Base-by-base conservation (phyloP, 2,888 invertebrate genomes). In the Phania funesta region DNA sequence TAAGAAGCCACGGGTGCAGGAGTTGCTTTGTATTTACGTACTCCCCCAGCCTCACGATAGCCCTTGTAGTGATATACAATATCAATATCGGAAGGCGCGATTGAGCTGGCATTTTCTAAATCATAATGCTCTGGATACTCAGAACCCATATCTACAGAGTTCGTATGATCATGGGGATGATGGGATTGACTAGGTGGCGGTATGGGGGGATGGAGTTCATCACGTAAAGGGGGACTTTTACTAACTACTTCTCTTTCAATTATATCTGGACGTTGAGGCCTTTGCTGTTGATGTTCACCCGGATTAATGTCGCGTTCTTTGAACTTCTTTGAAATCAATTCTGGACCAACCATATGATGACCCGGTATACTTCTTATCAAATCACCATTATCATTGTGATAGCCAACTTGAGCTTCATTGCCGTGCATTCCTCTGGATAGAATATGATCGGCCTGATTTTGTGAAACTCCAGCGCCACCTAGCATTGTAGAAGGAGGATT, bases 51-150 rank as follows among this genome's bases (percentile, higher is more conserved):
- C 91, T 98, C 97, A 26, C 98, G 93, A 90, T 97, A 98, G 11
- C 96, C 97, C 92, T 98, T 98, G 89, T 99, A 99, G 90, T 99
- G 98, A 87, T 97, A 97, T 11, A 98, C 97, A 83, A 99, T 97
- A 89, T 99, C 98, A 84, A 98, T 98, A 89, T 99, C 99, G 2
- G 98, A 98, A 0, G 99, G 98, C 0, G 99, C 99, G 85, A 99
- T 98, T 0, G 98, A 98, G 90, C 98, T 98, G 1, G 98, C 98
- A 91, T 98, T 98, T 92, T 99, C 99, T 82, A 99, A 92, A 90
- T 99, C 98, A 89, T 99, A 99, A 89, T 98, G 97, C 89, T 98
- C 98, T 0, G 97, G 97, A 82, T 95, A 93, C 88, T 96, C 96
- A 8, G 94, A 94, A 87, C 94, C 94, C 86, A 97, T 92, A 87